Conservation (phyloP, 2,113 vertebrate genomes). For the Origma solitaria region DNA sequence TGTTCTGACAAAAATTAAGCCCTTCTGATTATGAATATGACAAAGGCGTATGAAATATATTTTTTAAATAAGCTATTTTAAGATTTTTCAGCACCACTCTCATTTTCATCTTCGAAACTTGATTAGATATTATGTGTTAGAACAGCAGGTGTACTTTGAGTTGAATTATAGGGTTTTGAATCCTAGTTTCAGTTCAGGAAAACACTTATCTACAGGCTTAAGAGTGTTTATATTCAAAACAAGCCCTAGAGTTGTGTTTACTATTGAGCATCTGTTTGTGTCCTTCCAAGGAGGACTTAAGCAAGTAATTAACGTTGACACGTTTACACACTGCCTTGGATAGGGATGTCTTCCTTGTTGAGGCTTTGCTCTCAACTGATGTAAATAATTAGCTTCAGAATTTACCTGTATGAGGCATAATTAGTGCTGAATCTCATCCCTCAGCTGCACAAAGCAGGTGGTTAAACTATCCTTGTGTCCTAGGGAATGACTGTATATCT, state of each 20-base stretch:
- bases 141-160: neutral
- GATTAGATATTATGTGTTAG: neutral
- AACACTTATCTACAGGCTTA: neutral
- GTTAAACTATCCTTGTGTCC: neutral
- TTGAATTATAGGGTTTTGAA: neutral
- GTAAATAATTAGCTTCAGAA: neutral
- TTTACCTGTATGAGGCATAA: neutral
- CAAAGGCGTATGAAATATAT: slow-evolving; percentile 51
- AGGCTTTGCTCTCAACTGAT: neutral
- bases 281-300: neutral
- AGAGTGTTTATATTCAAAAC: neutral
- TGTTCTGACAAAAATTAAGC: slow-evolving; percentile 59
- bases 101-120: neutral
- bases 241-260: neutral
- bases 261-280: neutral
- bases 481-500: neutral
- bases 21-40: slow-evolving; percentile 68
- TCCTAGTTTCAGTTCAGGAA: neutral
- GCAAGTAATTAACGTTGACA: neutral
- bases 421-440: neutral
- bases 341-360: neutral
- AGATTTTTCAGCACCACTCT: neutral
- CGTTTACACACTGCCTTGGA: neutral
- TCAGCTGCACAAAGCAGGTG: neutral
- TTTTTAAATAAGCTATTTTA: neutral